Conservation (phyloP, 2,113 vertebrate species). For the Ammodramus savannarum region DNA sequence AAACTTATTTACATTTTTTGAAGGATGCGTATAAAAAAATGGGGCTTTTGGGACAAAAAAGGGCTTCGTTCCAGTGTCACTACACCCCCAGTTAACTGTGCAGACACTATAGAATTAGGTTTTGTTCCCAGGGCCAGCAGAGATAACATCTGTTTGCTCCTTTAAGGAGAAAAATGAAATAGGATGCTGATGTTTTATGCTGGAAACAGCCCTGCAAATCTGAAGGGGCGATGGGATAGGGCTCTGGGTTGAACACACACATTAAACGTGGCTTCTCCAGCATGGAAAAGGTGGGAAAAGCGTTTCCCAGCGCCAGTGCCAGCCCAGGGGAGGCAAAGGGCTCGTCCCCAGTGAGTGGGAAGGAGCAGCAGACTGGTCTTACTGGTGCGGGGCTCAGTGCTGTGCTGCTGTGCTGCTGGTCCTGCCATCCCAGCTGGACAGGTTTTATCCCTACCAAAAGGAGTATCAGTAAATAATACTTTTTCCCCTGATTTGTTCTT, state of each 20-base stretch:
- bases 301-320: fast-evolving
- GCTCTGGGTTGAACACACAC: fast-evolving
- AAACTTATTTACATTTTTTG: conserved; percentile 63
- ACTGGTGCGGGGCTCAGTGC: fast-evolving
- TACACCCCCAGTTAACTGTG: background rate
- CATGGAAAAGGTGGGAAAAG: background rate
- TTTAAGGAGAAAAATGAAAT: background rate
- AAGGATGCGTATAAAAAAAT: background rate
- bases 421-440: fast-evolving
- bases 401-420: background rate
- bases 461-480: fast-evolving
- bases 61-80: conserved; percentile 16
- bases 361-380: background rate
- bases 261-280: fast-evolving
- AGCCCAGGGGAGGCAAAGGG: background rate
- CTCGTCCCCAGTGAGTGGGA: fast-evolving
- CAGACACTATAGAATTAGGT: background rate
- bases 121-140: conserved; percentile 30
- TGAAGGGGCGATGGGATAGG: background rate
- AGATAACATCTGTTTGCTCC: conserved; percentile 17
- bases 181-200: background rate
- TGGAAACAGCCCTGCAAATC: background rate
- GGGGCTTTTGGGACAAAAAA: conserved; percentile 25
- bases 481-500: background rate
- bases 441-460: background rate